These are phyloP conservation scores for Thera britannica DNA, from an alignment of 2,888 invertebrate genomes.

Conservation along the genomic window DNA sequence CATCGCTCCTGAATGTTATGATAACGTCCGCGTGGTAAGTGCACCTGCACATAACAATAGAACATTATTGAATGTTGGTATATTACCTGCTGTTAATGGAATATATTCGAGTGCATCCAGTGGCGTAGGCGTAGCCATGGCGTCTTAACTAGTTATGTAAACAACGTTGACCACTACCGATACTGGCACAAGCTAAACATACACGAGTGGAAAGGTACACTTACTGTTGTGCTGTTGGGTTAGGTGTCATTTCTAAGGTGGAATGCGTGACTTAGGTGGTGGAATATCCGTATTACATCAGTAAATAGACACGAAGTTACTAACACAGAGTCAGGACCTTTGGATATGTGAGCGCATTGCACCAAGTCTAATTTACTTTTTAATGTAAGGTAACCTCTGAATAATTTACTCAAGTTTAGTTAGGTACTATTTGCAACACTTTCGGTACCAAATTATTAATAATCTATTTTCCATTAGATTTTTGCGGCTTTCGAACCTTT, in stretches of 20 bases:
- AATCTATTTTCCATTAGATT: no score
- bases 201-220: slow-evolving; percentile 61
- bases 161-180: slow-evolving; percentile 70
- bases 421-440: no score
- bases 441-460: no score
- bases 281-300: slow-evolving; percentile 21
- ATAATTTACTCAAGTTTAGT: no score
- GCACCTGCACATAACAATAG: slow-evolving; percentile 69
- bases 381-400: no score
- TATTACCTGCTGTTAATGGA: slow-evolving; percentile 58
- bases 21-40: slow-evolving; percentile 43
- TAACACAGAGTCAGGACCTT: slow-evolving; percentile 23
- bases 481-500: no score
- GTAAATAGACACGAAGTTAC: slow-evolving; percentile 28
- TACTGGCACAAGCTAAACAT: slow-evolving; percentile 58
- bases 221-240: slow-evolving; percentile 52
- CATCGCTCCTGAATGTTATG: slow-evolving; percentile 38
- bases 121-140: slow-evolving; percentile 67
- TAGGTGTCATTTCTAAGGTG: slow-evolving; percentile 62
- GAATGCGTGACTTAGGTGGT: slow-evolving; percentile 35
- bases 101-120: slow-evolving; percentile 56
- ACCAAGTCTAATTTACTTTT: no score
- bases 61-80: slow-evolving; percentile 62
- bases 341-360: background rate
- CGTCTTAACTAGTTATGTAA: slow-evolving; percentile 80